These are phyloP conservation scores for Oreonectes daqikongensis DNA, from an alignment of 2,797 vertebrate genomes.

Conservation along the genomic window DNA sequence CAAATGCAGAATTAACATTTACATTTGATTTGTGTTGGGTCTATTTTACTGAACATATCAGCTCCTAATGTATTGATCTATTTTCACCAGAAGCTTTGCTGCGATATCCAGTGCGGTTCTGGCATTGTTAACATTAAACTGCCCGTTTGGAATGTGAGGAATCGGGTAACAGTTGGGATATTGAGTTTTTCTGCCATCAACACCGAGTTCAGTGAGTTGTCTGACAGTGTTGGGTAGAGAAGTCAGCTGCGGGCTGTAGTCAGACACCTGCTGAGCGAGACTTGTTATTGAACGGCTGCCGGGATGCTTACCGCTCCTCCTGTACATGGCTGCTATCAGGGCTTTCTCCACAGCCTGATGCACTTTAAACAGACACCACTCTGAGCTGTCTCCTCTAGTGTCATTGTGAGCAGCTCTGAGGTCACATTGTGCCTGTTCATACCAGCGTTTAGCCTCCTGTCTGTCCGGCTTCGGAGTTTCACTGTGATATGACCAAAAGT, in stretches of 20 bases:
- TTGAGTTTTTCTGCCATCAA: conserved; percentile 79
- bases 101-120: conserved; percentile 65
- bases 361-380: conserved; percentile 81
- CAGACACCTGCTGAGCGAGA: conserved; percentile 64
- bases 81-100: conserved; percentile 64
- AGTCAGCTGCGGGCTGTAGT: conserved; percentile 60
- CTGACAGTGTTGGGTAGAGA: conserved; percentile 63
- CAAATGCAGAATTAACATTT: neutral
- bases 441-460: conserved; percentile 79
- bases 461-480: conserved; percentile 69
- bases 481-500: conserved; percentile 74
- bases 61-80: conserved; percentile 68
- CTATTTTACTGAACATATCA: neutral
- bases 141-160: conserved; percentile 77
- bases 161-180: conserved; percentile 74
- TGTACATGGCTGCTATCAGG: conserved; percentile 74
- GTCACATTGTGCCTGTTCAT: conserved; percentile 79
- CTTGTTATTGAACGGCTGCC: conserved; percentile 58
- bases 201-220: conserved; percentile 66
- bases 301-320: conserved; percentile 58
- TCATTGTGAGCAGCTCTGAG: conserved; percentile 73
- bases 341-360: conserved; percentile 82
- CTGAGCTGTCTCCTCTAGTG: conserved; percentile 63
- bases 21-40: neutral
- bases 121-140: conserved; percentile 65